These are phyloP conservation scores for Bombus consobrinus DNA, from an alignment of 1,140 invertebrate species.

Conservation along the genomic window DNA sequence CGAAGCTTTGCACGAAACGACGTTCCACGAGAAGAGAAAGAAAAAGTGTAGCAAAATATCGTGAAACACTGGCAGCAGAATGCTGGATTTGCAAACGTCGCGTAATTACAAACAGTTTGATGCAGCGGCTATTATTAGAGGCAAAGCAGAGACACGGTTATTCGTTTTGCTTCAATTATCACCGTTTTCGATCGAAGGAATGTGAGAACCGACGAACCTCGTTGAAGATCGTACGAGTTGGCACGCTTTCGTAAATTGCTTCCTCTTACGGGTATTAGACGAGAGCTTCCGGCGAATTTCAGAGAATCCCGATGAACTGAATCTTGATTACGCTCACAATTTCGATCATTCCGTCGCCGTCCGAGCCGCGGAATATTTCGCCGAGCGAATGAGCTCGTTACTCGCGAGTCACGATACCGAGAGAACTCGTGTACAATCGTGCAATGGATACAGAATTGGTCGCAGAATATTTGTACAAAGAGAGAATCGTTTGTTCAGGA, in stretches of 20 bases:
- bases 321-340: conserved; percentile 37
- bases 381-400: conserved; percentile 6
- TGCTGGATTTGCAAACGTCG: background rate
- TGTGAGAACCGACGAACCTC: background rate
- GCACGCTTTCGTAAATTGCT: conserved; percentile 33
- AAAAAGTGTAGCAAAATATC: background rate
- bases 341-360: conserved; percentile 14
- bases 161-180: conserved; percentile 13
- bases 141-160: background rate
- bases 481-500: background rate
- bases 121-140: background rate
- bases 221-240: background rate
- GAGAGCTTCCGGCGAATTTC: conserved; percentile 32
- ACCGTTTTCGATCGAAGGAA: background rate
- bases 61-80: background rate
- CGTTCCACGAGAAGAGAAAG: background rate
- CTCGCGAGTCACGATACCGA: background rate
- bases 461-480: background rate
- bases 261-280: conserved; percentile 34
- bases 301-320: conserved; percentile 31
- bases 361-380: background rate
- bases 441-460: background rate
- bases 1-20: background rate
- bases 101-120: background rate
- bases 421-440: background rate